These are phyloP conservation scores for Therioaphis trifolii DNA, from an alignment of 2,888 invertebrate species.

Conservation along the genomic window DNA sequence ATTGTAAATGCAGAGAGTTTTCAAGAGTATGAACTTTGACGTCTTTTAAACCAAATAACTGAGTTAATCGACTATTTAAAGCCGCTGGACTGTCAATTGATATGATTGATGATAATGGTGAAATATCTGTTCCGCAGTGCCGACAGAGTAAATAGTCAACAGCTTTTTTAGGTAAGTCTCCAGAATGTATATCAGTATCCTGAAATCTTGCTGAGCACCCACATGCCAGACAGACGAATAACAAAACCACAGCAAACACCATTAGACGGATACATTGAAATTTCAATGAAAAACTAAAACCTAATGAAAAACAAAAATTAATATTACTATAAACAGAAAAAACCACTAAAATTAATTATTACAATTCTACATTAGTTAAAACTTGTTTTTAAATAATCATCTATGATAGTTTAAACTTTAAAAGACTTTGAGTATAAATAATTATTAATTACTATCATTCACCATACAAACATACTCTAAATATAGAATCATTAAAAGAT, in stretches of 20 bases:
- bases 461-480: no score
- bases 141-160: slow-evolving; percentile 70
- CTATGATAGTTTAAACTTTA: no score
- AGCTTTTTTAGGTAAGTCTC: slow-evolving; percentile 9
- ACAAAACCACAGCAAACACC: slow-evolving; percentile 55
- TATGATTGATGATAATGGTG: slow-evolving; percentile 72
- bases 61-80: slow-evolving; percentile 70
- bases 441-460: no score
- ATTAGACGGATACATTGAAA: slow-evolving; percentile 61
- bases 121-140: slow-evolving; percentile 74
- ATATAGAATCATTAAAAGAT: no score
- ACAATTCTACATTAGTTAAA: no score
- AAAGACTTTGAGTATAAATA: no score
- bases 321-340: neutral
- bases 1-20: slow-evolving; percentile 73
- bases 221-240: slow-evolving; percentile 49
- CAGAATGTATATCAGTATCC: slow-evolving; percentile 31
- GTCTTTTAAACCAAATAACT: slow-evolving; percentile 72
- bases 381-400: no score
- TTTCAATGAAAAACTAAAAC: slow-evolving; percentile 13
- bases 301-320: neutral
- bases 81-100: slow-evolving; percentile 72
- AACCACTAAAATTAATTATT: no score
- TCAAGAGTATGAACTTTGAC: slow-evolving; percentile 73
- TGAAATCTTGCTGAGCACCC: slow-evolving; percentile 40